Base-by-base conservation (phyloP, 2,888 invertebrate genomes). In the Boloria selene region DNA sequence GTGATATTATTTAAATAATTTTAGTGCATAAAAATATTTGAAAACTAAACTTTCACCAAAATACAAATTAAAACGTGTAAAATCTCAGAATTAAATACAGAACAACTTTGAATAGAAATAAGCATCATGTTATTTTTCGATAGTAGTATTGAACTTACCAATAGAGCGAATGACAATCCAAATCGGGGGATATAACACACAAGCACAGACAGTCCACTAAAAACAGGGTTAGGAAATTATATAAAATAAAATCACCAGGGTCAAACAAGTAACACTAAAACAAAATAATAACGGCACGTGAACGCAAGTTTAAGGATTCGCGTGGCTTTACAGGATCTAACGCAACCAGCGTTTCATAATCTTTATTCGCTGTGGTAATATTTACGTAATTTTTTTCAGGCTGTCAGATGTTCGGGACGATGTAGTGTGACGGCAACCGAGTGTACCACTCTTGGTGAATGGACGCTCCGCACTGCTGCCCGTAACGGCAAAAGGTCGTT, bases 401-500 rank as follows among this genome's bases (percentile, higher is more conserved):
- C 79, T 85, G 85, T 83, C 85, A 85, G 82, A 80, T 77, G 78
- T 79, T 82, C 81, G 78, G 69, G 81, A 84, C 85, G 87, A 84
- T 82, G 78, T 85, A 79, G 73, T 81, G 72, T 68, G 51, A 68
- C 69, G 62, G 65, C 71, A 69, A 66, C 67, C 75, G 70, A 83
- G 76, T 75, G 83, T 79, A 88, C 90, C 82, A 74, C 80, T 85
- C 87, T 83, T 86, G 80, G 82, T 82, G 86, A 87, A 87, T 83
- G 91, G 84, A 82, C 90, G 87, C 89, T 85, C 90, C 91, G 92
- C 90, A 92, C 92, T 92, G 92, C 87, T 84, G 88, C 85, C 85
- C 86, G 83, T 87, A 90, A 88, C 87, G 84, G 84, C 90, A 86
- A 92, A 91, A 90, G 92, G 92, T 90, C 92, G 91, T 91, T 88